Percentiles rank a stretch among this genome's conserved stretches.
These are phyloP conservation scores for Dromiciops gliroides DNA, from an alignment of 2,113 vertebrate species.

Conservation along the genomic window DNA sequence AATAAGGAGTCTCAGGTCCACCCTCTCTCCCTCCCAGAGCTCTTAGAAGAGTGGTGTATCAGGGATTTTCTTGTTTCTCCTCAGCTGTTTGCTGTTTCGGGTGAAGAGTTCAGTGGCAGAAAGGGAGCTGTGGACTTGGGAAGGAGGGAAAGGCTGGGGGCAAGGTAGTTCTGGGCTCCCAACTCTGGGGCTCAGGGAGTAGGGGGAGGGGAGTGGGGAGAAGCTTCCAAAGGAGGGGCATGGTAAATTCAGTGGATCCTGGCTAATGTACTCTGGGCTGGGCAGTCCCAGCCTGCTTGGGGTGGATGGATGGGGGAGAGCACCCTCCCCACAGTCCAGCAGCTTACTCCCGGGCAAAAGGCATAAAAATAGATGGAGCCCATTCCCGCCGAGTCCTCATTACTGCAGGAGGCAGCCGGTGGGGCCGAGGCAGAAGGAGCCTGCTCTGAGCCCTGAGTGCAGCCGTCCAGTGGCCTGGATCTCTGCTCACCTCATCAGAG, in stretches of 20 bases:
- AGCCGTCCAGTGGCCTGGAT: not conserved
- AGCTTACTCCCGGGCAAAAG: not conserved
- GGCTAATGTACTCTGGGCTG: too few relatives aligned
- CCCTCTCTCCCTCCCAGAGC: not conserved
- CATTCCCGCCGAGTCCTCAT: not conserved
- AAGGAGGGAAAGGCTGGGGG: not conserved
- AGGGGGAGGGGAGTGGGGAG: accelerated
- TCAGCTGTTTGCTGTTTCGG: not conserved
- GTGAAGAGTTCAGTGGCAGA: not conserved
- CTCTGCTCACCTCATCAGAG: too few relatives aligned
- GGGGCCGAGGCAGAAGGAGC: not conserved
- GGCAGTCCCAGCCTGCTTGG: not conserved
- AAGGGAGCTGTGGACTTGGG: not conserved
- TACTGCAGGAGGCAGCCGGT: not conserved
- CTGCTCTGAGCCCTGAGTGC: not conserved
- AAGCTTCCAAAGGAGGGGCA: not conserved
- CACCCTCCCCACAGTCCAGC: not conserved
- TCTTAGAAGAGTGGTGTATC: not conserved
- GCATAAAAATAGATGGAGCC: not conserved
- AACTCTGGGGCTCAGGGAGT: not conserved
- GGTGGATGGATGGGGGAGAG: not conserved
- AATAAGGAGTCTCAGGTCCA: not conserved
- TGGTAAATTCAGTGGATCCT: accelerated
- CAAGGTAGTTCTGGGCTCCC: not conserved
- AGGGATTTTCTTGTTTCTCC: accelerated